These are phyloP conservation scores for Aythya baeri DNA, from an alignment of 2,113 vertebrate species.

Conservation along the genomic window DNA sequence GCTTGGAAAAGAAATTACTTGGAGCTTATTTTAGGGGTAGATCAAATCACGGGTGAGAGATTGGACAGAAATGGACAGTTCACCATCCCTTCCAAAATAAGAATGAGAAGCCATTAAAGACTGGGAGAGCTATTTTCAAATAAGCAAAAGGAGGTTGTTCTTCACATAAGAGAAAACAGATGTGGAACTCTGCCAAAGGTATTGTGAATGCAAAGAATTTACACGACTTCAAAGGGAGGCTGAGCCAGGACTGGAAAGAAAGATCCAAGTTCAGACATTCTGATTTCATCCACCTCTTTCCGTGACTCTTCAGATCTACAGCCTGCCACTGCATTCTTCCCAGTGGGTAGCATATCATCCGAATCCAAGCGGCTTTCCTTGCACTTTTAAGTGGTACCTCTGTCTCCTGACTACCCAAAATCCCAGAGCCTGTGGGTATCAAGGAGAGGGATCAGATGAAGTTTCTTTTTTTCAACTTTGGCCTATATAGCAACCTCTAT, in stretches of 20 bases:
- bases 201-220: neutral
- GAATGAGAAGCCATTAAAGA: neutral
- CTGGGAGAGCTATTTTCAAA: neutral
- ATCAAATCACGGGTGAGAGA: neutral
- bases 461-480: neutral
- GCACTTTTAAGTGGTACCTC: neutral
- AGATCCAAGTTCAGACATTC: neutral
- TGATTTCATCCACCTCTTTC: neutral
- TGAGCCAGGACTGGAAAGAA: neutral
- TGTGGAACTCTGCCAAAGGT: neutral
- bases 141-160: neutral
- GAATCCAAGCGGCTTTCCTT: neutral
- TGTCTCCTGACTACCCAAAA: neutral
- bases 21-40: neutral
- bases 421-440: neutral
- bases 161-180: neutral
- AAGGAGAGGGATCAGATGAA: neutral
- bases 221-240: neutral
- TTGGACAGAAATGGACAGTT: neutral
- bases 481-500: neutral
- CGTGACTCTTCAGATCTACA: neutral
- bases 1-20: neutral
- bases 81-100: neutral
- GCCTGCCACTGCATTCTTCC: neutral
- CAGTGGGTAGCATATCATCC: neutral